These are phyloP conservation scores for Amazona vittata DNA, from an alignment of 2,113 vertebrate genomes.

Conservation along the genomic window DNA sequence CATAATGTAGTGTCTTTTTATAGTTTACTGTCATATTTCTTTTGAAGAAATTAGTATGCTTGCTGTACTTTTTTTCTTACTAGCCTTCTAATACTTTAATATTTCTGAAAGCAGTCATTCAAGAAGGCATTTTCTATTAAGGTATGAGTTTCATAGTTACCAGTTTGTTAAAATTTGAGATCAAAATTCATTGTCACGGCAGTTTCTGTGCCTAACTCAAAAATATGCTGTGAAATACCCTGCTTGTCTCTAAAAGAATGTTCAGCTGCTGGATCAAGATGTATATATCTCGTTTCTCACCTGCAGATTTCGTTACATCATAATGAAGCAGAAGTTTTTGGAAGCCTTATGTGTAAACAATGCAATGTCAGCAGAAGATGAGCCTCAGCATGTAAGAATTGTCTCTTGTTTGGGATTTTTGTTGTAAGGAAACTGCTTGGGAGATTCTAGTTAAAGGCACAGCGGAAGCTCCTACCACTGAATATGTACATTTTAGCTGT, in stretches of 20 bases:
- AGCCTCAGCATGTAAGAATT: slow-evolving; percentile 92
- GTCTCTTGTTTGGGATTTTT: slow-evolving; percentile 16
- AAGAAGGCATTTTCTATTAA: neutral
- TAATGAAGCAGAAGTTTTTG: slow-evolving; percentile 96
- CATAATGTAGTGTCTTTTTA: neutral
- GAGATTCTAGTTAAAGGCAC: neutral
- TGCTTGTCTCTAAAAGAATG: neutral
- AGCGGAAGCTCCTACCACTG: neutral
- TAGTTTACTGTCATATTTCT: neutral
- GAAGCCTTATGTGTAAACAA: slow-evolving; percentile 98
- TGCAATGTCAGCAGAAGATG: slow-evolving; percentile 92
- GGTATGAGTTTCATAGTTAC: neutral
- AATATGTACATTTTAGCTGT: neutral
- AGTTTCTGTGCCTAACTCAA: neutral
- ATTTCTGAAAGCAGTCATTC: neutral
- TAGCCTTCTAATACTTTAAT: neutral
- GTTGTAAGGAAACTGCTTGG: neutral
- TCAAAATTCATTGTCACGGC: neutral
- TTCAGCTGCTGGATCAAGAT: neutral
- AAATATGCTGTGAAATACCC: neutral
- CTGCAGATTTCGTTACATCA: slow-evolving; percentile 92
- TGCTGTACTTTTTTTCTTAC: neutral
- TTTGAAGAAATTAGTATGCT: neutral
- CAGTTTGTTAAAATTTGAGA: neutral
- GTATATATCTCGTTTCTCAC: slow-evolving; percentile 1